phyloP scores from a whole-genome alignment of 2,888 invertebrate species.

The Drosophila cracens region DNA sequence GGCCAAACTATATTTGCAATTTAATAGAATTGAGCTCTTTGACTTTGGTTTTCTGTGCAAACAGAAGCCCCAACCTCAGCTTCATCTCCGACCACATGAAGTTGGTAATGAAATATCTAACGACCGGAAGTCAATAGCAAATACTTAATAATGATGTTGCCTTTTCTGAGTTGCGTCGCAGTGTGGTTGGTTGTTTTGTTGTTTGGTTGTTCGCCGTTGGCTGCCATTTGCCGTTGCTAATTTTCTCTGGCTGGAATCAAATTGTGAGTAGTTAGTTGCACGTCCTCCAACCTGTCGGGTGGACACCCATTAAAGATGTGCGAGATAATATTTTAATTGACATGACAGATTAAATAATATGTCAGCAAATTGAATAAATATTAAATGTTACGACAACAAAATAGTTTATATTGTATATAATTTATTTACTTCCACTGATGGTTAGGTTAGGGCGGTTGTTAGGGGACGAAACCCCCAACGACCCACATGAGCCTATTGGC shows the following conservation, averaged over 20 bases:
- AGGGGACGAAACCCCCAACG: neutral
- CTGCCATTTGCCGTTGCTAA: slow-evolving; percentile 60
- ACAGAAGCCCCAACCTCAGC: slow-evolving; percentile 33
- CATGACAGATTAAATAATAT: neutral
- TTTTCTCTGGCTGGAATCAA: slow-evolving; percentile 45
- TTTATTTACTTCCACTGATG: neutral
- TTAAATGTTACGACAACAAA: neutral
- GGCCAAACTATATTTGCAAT: slow-evolving; percentile 43
- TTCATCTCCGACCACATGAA: slow-evolving; percentile 37
- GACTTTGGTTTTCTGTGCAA: slow-evolving; percentile 23
- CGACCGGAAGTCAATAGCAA: slow-evolving; percentile 82
- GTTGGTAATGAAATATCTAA: slow-evolving; percentile 82
- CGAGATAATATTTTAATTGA: slow-evolving; percentile 28
- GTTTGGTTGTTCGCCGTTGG: slow-evolving; percentile 61
- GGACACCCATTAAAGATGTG: slow-evolving; percentile 51
- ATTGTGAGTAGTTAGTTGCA: slow-evolving; percentile 50
- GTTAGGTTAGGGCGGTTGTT: neutral
- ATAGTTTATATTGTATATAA: neutral
- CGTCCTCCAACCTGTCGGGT: slow-evolving; percentile 23
- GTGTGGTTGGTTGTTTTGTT: slow-evolving; percentile 55
- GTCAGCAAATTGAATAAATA: neutral
- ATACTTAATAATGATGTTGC: slow-evolving; percentile 81
- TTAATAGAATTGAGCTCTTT: slow-evolving; percentile 64
- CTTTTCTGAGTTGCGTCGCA: slow-evolving; percentile 36
- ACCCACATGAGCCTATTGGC: neutral